Evolutionary conservation across 2,797 vertebrate species (phyloP).

Genomic region (Coilia nasus): DNA sequence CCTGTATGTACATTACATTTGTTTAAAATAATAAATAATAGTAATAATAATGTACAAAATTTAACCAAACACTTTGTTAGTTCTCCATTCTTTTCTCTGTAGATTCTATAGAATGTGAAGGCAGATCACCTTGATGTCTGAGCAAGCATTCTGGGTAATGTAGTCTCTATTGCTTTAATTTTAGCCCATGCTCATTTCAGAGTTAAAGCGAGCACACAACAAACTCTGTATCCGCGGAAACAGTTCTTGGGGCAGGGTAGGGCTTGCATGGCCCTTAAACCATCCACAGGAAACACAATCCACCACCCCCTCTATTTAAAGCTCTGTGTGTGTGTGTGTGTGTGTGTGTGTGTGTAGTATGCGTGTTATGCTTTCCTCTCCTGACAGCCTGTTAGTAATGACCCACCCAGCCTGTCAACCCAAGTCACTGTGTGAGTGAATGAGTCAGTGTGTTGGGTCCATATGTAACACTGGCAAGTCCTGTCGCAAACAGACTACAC

Average conservation of each 20-base stretch:
- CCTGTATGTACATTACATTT: too few relatives aligned
- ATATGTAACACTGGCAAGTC: neutral
- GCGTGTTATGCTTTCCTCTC: slow-evolving; percentile 8
- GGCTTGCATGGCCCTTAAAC: slow-evolving; percentile 35
- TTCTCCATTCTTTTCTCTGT: neutral
- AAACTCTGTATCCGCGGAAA: neutral
- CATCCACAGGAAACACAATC: slow-evolving; percentile 48
- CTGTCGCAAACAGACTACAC: neutral
- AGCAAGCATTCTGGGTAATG: neutral
- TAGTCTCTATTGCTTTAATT: neutral
- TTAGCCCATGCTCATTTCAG: neutral
- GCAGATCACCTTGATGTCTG: neutral
- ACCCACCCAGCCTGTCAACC: neutral
- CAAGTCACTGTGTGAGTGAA: neutral
- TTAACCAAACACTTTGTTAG: neutral
- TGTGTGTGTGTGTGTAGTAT: slow-evolving; percentile 24
- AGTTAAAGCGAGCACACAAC: neutral
- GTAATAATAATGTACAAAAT: neutral
- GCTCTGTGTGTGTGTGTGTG: slow-evolving; percentile 29
- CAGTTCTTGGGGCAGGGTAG: slow-evolving; percentile 19
- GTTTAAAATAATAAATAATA: too few relatives aligned
- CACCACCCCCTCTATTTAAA: slow-evolving; percentile 31
- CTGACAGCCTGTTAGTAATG: neutral
- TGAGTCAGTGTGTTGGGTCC: neutral
- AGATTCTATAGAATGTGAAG: neutral